Conservation (phyloP, 30 jellyfish, hydroid and myxozoan species). For the Cassiopea andromeda region DNA sequence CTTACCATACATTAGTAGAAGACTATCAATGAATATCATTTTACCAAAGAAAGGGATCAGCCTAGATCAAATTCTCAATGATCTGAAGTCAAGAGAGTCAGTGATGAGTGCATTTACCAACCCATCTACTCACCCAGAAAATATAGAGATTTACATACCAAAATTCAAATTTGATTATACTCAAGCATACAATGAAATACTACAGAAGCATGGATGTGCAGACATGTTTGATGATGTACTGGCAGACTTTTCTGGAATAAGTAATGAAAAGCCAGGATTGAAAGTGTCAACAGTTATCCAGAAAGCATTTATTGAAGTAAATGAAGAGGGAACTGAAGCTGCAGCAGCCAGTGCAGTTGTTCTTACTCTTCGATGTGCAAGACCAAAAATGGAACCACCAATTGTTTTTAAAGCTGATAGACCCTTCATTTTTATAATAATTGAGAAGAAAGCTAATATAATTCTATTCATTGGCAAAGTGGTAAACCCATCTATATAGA, state of each 20-base stretch:
- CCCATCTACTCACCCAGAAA: not conserved
- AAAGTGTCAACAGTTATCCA: constrained; percentile 77
- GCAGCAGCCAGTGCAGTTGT: constrained; percentile 93
- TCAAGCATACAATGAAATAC: constrained; percentile 27
- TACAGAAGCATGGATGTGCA: constrained; percentile 56
- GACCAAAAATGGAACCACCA: constrained; percentile 17
- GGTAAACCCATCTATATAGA: constrained; percentile 44
- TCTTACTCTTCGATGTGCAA: constrained; percentile 41
- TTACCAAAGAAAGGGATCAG: constrained; percentile 72
- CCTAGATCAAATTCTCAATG: constrained; percentile 18
- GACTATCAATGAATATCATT: constrained; percentile 72
- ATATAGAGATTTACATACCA: constrained; percentile 69
- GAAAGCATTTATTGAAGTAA: constrained; percentile 86
- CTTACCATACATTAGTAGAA: constrained; percentile 78
- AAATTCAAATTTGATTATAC: constrained; percentile 65
- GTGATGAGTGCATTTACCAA: not conserved
- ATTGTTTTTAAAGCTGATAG: constrained; percentile 77
- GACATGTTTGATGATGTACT: constrained; percentile 68
- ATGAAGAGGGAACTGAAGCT: constrained; percentile 95
- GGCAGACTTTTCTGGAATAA: constrained; percentile 89
- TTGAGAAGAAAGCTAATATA: constrained; percentile 42
- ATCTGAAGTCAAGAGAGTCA: not conserved
- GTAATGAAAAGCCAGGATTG: constrained; percentile 55
- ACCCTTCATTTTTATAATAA: constrained; percentile 79
- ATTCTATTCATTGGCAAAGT: constrained; percentile 83